phyloP scores from a whole-genome alignment of 2,113 vertebrate genomes.

The Tretioscincus oriximinensis region DNA sequence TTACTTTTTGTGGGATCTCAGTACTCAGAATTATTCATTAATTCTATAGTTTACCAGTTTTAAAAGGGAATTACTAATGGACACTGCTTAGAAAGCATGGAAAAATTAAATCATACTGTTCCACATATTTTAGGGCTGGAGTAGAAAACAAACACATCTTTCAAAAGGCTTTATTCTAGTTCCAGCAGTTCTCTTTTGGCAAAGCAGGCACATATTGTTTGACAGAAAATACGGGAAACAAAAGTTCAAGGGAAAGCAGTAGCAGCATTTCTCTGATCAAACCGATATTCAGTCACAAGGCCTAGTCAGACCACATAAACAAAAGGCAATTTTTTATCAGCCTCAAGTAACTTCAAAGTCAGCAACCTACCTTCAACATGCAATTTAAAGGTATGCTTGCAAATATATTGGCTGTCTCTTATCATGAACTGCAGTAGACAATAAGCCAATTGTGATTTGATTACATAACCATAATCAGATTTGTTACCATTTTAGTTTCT shows the following conservation, averaged over 20 bases:
- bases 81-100: background rate
- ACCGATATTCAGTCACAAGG: slow-evolving; percentile 15
- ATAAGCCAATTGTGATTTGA: slow-evolving; percentile 5
- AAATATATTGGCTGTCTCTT: background rate
- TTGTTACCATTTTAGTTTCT: background rate
- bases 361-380: background rate
- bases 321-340: slow-evolving; percentile 15
- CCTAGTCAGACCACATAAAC: slow-evolving; percentile 10
- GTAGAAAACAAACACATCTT: background rate
- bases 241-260: slow-evolving; percentile 9
- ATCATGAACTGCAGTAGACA: slow-evolving; percentile 17
- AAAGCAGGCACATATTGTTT: background rate
- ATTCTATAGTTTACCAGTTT: background rate
- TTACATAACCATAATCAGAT: background rate
- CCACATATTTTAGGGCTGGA: background rate
- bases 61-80: background rate
- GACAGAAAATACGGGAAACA: background rate
- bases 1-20: background rate
- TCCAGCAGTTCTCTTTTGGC: background rate
- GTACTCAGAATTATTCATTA: too few relatives aligned
- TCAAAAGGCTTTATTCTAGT: background rate
- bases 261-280: slow-evolving; percentile 8
- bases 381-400: background rate
- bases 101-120: background rate
- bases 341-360: slow-evolving; percentile 1